Conservation (phyloP, 2,888 invertebrate species). For the Sthenelais limicola region DNA sequence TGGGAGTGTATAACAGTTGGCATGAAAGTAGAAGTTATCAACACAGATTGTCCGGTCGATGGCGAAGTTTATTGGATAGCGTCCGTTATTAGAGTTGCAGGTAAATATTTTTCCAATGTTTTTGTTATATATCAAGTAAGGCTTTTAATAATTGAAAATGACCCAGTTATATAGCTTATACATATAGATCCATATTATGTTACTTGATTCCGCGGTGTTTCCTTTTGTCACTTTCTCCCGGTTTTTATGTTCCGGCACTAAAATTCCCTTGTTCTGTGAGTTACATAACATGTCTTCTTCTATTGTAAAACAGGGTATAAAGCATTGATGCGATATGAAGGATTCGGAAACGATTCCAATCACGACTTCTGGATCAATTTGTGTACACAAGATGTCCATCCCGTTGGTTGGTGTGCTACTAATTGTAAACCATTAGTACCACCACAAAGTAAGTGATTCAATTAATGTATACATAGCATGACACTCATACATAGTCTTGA, state of each 20-base stretch:
- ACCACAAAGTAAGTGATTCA: slow-evolving; percentile 82
- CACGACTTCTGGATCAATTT: slow-evolving; percentile 98
- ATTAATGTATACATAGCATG: too few species aligned
- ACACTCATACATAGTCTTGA: too few species aligned
- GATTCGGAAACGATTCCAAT: slow-evolving; percentile 88
- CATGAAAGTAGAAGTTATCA: slow-evolving; percentile 65
- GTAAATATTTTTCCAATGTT: slow-evolving; percentile 70
- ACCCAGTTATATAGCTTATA: too few species aligned
- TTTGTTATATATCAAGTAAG: too few species aligned
- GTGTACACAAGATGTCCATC: slow-evolving; percentile 94
- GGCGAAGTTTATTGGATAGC: slow-evolving; percentile 94
- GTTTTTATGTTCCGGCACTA: background rate
- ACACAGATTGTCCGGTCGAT: slow-evolving; percentile 78
- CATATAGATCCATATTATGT: too few species aligned
- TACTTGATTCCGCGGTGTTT: too few species aligned
- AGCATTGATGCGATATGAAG: slow-evolving; percentile 84
- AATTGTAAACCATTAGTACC: slow-evolving; percentile 95
- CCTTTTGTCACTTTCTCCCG: too few species aligned
- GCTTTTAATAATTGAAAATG: too few species aligned
- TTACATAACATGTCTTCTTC: background rate
- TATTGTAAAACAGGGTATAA: slow-evolving; percentile 78
- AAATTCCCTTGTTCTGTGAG: background rate
- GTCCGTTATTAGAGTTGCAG: slow-evolving; percentile 90
- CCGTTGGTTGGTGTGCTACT: slow-evolving; percentile 98
- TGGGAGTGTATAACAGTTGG: slow-evolving; percentile 50